phyloP scores from a whole-genome alignment of 2,113 vertebrate genomes.

The Planiliza haematocheilus region DNA sequence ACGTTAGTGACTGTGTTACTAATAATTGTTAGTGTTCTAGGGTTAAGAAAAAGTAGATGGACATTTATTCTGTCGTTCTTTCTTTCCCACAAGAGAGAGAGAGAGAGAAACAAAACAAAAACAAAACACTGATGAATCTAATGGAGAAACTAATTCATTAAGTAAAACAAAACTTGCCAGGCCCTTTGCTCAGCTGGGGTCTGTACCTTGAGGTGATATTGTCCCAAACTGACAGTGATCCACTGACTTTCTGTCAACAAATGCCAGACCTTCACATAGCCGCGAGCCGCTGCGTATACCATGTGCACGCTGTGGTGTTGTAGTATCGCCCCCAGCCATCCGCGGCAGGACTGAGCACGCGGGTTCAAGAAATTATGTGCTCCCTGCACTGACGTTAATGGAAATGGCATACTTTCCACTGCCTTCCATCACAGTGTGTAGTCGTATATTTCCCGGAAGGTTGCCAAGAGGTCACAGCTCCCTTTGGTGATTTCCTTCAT shows the following conservation, averaged over 20 bases:
- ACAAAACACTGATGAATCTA: background rate
- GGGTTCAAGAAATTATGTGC: background rate
- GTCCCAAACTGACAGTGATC: background rate
- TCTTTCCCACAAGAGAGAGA: too few relatives aligned
- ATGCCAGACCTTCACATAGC: background rate
- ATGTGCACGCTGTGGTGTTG: background rate
- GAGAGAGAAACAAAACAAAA: too few relatives aligned
- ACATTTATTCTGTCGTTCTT: too few relatives aligned
- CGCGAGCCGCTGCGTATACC: constrained; percentile 2
- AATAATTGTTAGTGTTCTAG: too few relatives aligned
- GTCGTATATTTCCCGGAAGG: constrained; percentile 3
- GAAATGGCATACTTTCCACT: constrained; percentile 1
- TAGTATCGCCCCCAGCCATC: constrained; percentile 24
- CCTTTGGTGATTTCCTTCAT: constrained; percentile 4
- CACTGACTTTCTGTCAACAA: constrained; percentile 2
- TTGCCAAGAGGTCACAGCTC: constrained; percentile 18
- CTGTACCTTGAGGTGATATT: background rate
- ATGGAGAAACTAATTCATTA: background rate
- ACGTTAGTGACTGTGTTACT: too few relatives aligned
- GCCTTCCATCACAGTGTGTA: background rate
- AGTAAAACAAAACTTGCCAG: background rate
- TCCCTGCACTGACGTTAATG: constrained; percentile 21
- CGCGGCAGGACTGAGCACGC: constrained; percentile 1
- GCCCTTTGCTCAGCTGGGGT: rapidly evolving
- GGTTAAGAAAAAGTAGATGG: too few relatives aligned